Conservation (phyloP, 2,113 vertebrate genomes). For the Thymallus thymallus region DNA sequence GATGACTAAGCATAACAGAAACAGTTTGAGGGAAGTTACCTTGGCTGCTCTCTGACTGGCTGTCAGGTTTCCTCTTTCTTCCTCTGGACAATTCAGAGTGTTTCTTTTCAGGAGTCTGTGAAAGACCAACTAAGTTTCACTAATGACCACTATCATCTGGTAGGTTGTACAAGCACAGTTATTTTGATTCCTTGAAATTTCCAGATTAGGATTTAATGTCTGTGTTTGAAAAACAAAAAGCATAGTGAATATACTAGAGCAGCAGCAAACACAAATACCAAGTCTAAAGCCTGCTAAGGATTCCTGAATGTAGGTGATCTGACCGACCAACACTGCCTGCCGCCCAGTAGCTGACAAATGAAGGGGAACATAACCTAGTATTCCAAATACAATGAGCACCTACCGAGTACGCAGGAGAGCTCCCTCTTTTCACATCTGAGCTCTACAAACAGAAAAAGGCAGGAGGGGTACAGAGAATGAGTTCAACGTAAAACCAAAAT, state of each 20-base stretch:
- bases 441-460: slow-evolving; percentile 33
- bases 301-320: not conserved
- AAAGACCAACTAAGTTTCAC: slow-evolving; percentile 35
- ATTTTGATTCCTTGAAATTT: not conserved
- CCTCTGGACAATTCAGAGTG: slow-evolving; percentile 90
- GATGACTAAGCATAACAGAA: not conserved
- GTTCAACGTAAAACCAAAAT: slow-evolving; percentile 10
- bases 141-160: no score
- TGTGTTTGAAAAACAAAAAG: not conserved
- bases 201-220: not conserved
- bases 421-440: slow-evolving; percentile 65
- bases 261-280: no score
- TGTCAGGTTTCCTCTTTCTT: slow-evolving; percentile 97
- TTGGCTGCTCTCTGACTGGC: slow-evolving; percentile 97
- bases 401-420: slow-evolving; percentile 68
- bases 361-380: not conserved
- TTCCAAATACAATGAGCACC: slow-evolving; percentile 12
- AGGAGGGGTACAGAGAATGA: not conserved
- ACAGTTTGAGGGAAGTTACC: slow-evolving; percentile 66
- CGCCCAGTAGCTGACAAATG: not conserved
- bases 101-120: slow-evolving; percentile 96
- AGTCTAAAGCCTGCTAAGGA: not conserved
- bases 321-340: not conserved
- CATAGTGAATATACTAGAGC: no score
- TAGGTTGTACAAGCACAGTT: no score